These are phyloP conservation scores for Leucania comma DNA, from an alignment of 2,888 invertebrate genomes.

Conservation along the genomic window DNA sequence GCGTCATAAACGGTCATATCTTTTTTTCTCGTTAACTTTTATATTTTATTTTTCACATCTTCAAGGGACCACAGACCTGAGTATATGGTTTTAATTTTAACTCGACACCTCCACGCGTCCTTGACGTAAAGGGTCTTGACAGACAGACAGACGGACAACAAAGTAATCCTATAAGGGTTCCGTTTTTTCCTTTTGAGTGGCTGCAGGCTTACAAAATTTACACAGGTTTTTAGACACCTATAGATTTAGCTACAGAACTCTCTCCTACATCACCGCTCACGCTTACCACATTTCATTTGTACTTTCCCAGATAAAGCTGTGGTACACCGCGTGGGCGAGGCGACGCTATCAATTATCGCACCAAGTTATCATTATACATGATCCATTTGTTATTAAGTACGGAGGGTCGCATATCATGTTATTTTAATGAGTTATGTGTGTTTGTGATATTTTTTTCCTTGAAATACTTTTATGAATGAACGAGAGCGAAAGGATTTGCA, in stretches of 20 bases:
- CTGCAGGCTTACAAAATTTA: too few species aligned
- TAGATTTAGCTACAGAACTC: conserved; percentile 29
- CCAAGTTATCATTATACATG: conserved; percentile 31
- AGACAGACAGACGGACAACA: too few species aligned
- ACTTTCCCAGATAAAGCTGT: conserved; percentile 48
- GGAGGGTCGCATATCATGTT: conserved; percentile 13
- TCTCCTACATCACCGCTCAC: background rate
- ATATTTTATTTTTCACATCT: too few species aligned
- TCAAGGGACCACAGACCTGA: too few species aligned
- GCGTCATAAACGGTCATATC: too few species aligned
- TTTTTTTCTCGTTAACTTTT: too few species aligned
- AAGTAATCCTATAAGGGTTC: too few species aligned
- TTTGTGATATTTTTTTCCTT: background rate
- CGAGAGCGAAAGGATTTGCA: background rate
- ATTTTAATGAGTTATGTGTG: conserved; percentile 28
- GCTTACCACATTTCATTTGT: conserved; percentile 38
- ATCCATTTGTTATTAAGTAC: conserved; percentile 27
- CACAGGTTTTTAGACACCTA: too few species aligned
- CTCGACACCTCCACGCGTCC: too few species aligned
- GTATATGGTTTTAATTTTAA: too few species aligned
- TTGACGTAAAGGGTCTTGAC: too few species aligned
- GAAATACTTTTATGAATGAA: background rate
- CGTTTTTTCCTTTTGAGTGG: too few species aligned
- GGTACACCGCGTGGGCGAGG: conserved; percentile 59
- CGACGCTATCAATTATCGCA: conserved; percentile 52